A percentile compares a stretch with the other conserved stretches of the same genome.
phyloP scores from a whole-genome alignment of 2,888 invertebrate species.

The Diaprepes abbreviatus region DNA sequence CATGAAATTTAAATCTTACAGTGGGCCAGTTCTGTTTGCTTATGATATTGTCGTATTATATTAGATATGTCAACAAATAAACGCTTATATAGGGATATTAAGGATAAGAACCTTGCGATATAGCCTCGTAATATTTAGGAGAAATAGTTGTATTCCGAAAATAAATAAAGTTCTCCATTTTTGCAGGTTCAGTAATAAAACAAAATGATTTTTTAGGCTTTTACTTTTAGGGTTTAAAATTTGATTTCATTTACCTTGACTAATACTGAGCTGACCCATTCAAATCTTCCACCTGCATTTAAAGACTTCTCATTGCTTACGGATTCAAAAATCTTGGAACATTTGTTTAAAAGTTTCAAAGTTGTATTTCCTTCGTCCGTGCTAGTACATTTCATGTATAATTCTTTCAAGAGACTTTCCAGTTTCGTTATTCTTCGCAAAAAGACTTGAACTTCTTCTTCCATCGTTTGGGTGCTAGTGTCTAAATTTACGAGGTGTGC shows the following conservation, averaged over 20 bases:
- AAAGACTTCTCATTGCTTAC: slow-evolving; percentile 71
- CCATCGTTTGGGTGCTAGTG: slow-evolving; percentile 62
- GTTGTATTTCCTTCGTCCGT: slow-evolving; percentile 29
- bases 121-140: no score
- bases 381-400: slow-evolving; percentile 42
- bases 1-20: no score
- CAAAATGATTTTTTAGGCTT: no score
- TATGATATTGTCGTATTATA: no score
- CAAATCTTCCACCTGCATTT: slow-evolving; percentile 90
- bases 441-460: slow-evolving; percentile 67
- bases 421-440: slow-evolving; percentile 65
- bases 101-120: no score
- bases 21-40: no score
- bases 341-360: slow-evolving; percentile 35
- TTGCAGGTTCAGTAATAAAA: no score
- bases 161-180: no score
- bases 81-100: no score
- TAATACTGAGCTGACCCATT: slow-evolving; percentile 92
- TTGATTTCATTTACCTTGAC: slow-evolving; percentile 81
- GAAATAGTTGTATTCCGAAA: no score
- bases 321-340: slow-evolving; percentile 29
- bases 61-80: no score
- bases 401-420: slow-evolving; percentile 48
- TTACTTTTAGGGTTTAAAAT: no score
- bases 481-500: slow-evolving; percentile 45